Evolutionary conservation across 2,797 vertebrate species (phyloP).

Genomic region (Hemibagrus guttatus): DNA sequence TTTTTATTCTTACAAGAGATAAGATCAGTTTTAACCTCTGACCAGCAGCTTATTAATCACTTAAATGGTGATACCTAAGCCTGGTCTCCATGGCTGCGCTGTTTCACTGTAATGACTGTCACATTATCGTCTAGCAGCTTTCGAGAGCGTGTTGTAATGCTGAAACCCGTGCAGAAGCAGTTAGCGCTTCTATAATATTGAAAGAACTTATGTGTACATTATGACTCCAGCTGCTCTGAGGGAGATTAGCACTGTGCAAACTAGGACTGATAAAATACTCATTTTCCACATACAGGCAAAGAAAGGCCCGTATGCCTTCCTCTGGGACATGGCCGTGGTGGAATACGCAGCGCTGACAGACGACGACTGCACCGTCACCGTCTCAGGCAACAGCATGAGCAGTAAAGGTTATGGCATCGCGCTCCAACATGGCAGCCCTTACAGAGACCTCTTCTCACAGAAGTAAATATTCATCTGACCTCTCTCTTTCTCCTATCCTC

Average conservation of each 20-base stretch:
- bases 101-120: background rate
- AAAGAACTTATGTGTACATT: background rate
- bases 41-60: conserved; percentile 3
- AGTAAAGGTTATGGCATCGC: conserved; percentile 88
- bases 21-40: background rate
- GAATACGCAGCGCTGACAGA: conserved; percentile 85
- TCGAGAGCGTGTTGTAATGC: background rate
- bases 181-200: too few species aligned
- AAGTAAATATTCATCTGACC: conserved; percentile 70
- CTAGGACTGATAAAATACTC: background rate
- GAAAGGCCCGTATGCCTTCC: conserved; percentile 84
- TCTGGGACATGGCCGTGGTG: conserved; percentile 87
- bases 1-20: background rate
- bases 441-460: conserved; percentile 87
- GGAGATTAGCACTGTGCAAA: background rate
- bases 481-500: background rate
- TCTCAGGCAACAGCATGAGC: conserved; percentile 84
- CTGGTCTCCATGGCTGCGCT: background rate
- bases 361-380: conserved; percentile 83
- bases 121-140: background rate
- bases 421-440: conserved; percentile 86
- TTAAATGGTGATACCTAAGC: background rate
- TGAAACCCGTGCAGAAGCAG: background rate
- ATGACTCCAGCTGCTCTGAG: background rate
- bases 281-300: conserved; percentile 72